Evolutionary conservation across 2,888 invertebrate genomes (phyloP).

Genomic region (Drosophila nr. medialis): DNA sequence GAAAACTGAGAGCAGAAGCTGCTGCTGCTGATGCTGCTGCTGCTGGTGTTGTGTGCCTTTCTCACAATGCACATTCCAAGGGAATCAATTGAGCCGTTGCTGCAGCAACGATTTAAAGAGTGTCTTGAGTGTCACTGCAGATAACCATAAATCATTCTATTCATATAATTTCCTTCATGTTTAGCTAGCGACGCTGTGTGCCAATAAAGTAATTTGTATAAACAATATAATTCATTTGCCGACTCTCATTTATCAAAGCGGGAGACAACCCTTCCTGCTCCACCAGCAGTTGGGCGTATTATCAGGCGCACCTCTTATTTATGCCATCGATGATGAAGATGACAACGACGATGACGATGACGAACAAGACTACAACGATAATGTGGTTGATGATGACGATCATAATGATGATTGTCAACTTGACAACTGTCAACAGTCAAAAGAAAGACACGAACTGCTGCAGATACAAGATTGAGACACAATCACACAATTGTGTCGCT

Average conservation of each 20-base stretch:
- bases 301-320: slow-evolving; percentile 63
- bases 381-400: slow-evolving; percentile 11
- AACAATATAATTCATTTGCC: slow-evolving; percentile 77
- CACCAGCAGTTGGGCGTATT: slow-evolving; percentile 20
- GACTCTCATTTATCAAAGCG: slow-evolving; percentile 68
- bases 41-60: slow-evolving; percentile 24
- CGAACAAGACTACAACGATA: slow-evolving; percentile 19
- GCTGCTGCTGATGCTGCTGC: not conserved
- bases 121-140: slow-evolving; percentile 3
- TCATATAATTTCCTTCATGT: slow-evolving; percentile 60
- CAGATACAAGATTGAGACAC: slow-evolving; percentile 31
- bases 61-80: slow-evolving; percentile 21
- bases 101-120: slow-evolving; percentile 21
- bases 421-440: slow-evolving; percentile 67
- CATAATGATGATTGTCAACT: slow-evolving; percentile 52
- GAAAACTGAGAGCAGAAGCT: not conserved
- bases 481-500: slow-evolving; percentile 47
- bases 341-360: slow-evolving; percentile 30
- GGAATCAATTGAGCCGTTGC: slow-evolving; percentile 18
- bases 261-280: slow-evolving; percentile 49
- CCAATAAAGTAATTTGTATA: slow-evolving; percentile 80
- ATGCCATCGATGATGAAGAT: slow-evolving; percentile 58
- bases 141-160: slow-evolving; percentile 62
- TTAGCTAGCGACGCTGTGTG: slow-evolving; percentile 49
- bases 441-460: slow-evolving; percentile 14